Evolutionary conservation across 2,797 vertebrate genomes (phyloP).

Genomic region (Arctocebus calabarensis): DNA sequence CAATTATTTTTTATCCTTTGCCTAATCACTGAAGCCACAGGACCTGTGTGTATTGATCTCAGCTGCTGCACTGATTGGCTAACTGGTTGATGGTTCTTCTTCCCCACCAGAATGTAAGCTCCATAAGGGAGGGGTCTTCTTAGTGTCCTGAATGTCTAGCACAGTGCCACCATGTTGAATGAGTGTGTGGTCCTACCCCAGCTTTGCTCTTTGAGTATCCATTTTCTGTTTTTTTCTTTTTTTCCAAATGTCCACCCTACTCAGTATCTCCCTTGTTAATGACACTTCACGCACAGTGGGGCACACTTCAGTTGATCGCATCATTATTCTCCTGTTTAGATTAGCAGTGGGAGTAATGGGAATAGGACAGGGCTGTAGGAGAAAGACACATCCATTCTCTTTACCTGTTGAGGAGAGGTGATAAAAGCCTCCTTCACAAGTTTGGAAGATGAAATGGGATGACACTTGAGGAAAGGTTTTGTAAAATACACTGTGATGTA

Average conservation of each 20-base stretch:
- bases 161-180: background rate
- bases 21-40: background rate
- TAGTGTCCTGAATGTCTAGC: background rate
- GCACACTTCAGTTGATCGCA: background rate
- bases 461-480: background rate
- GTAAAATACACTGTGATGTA: background rate
- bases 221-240: background rate
- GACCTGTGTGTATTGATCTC: background rate
- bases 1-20: background rate
- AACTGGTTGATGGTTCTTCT: background rate
- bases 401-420: background rate
- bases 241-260: background rate
- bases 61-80: background rate
- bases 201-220: background rate
- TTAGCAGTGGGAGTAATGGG: background rate
- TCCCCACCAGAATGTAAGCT: background rate
- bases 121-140: background rate
- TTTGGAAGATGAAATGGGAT: constrained; percentile 2
- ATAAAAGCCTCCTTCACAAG: background rate
- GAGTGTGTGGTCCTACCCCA: background rate
- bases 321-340: background rate
- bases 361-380: background rate
- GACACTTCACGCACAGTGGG: background rate
- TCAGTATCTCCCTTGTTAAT: background rate
- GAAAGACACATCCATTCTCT: background rate